These are phyloP conservation scores for Semibalanus balanoides DNA, from an alignment of 1,140 invertebrate genomes.

Conservation along the genomic window DNA sequence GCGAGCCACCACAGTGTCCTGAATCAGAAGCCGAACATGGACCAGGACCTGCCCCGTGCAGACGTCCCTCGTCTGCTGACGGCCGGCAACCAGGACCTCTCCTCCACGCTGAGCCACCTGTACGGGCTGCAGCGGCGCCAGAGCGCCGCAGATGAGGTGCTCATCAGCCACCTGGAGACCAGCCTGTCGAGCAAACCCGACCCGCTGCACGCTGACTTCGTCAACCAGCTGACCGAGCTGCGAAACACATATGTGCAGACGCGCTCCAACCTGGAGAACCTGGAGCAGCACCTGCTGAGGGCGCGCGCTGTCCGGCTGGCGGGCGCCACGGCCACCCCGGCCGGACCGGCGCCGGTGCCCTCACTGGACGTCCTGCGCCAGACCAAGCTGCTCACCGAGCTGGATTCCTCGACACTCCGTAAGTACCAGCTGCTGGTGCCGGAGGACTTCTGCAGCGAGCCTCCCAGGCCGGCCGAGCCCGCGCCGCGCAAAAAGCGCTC, in stretches of 20 bases:
- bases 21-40: too few species aligned
- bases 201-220: background rate
- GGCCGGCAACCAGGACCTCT: background rate
- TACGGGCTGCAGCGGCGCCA: background rate
- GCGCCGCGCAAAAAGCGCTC: background rate
- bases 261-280: background rate
- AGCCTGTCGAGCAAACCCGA: background rate
- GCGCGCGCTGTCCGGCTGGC: background rate
- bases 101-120: background rate
- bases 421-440: background rate
- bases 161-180: background rate
- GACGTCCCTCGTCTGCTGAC: background rate
- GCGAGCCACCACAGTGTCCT: too few species aligned
- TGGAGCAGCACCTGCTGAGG: background rate
- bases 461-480: background rate
- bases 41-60: background rate
- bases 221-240: background rate
- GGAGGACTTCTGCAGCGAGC: background rate
- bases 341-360: too few species aligned
- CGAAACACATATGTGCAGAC: background rate
- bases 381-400: background rate
- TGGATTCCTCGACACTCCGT: background rate
- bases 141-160: background rate
- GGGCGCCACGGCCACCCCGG: too few species aligned
- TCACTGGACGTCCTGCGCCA: background rate